These are phyloP conservation scores for Meteorus colon DNA, from an alignment of 2,888 invertebrate genomes.

Conservation along the genomic window DNA sequence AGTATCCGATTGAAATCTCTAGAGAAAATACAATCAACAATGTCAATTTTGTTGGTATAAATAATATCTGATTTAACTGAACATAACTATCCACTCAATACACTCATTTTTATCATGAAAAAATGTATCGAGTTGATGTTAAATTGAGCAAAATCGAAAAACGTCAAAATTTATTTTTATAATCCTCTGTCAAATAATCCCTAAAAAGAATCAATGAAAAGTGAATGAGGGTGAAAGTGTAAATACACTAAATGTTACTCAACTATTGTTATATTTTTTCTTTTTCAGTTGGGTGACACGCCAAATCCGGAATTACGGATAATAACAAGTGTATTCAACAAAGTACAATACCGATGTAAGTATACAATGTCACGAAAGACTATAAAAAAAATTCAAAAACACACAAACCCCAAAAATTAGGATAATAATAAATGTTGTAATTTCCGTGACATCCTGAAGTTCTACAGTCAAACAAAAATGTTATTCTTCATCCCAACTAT, in stretches of 20 bases:
- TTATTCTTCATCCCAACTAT: too few species aligned
- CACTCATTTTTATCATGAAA: too few species aligned
- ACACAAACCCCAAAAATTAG: background rate
- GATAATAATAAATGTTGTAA: too few species aligned
- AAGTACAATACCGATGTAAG: conserved; percentile 90
- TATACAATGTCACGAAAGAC: conserved; percentile 40
- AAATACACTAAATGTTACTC: too few species aligned
- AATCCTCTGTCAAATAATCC: too few species aligned
- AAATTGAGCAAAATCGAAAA: too few species aligned
- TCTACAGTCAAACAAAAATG: too few species aligned
- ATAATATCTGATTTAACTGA: background rate
- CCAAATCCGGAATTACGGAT: conserved; percentile 90
- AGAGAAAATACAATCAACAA: background rate
- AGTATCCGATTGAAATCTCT: background rate
- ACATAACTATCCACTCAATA: too few species aligned
- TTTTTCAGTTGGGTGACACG: conserved; percentile 87
- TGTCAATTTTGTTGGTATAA: background rate
- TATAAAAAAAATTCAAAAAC: background rate
- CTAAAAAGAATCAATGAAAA: conserved; percentile 61
- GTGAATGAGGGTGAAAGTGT: conserved; percentile 59
- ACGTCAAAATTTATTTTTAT: too few species aligned
- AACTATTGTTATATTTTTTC: conserved; percentile 44
- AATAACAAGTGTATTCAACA: conserved; percentile 90
- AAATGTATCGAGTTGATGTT: too few species aligned
- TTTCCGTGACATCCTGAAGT: too few species aligned